Conservation (phyloP, 2,888 invertebrate genomes). For the Campoplex capitator region DNA sequence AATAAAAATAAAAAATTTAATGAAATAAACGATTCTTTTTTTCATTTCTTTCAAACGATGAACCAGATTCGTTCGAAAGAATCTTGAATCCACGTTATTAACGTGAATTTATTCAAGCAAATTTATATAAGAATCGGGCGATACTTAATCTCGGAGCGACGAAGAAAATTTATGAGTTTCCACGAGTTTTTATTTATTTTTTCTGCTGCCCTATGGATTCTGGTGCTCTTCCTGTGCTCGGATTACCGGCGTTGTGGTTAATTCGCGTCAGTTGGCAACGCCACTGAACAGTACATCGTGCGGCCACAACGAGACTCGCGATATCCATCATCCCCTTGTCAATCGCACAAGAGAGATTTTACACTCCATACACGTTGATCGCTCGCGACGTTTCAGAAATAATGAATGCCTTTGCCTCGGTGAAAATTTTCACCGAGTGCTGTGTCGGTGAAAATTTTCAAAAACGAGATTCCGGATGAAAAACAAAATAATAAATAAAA, state of each 20-base stretch:
- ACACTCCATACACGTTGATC: background rate
- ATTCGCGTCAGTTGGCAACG: constrained; percentile 52
- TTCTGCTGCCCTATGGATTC: constrained; percentile 41
- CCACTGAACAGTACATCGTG: constrained; percentile 28
- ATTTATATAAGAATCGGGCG: background rate
- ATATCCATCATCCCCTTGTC: constrained; percentile 32
- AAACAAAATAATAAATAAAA: background rate
- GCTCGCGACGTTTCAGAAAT: background rate
- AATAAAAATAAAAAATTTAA: background rate
- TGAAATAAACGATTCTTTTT: too few relatives aligned
- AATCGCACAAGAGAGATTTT: constrained; percentile 14
- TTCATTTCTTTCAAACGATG: too few relatives aligned
- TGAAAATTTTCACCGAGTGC: too few relatives aligned
- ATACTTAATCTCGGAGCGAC: background rate
- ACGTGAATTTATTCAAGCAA: background rate
- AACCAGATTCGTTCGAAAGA: too few relatives aligned
- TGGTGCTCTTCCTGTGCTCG: constrained; percentile 30
- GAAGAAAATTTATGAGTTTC: background rate
- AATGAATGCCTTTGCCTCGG: background rate
- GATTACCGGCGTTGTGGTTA: constrained; percentile 51
- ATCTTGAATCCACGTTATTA: background rate
- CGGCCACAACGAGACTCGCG: constrained; percentile 41
- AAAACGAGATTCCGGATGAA: background rate
- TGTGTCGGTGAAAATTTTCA: background rate
- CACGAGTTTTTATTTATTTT: background rate